A percentile compares a stretch with the other conserved stretches of the same genome.
Conservation (phyloP, 1,140 invertebrate species). For the Drosophila ercepeae region DNA sequence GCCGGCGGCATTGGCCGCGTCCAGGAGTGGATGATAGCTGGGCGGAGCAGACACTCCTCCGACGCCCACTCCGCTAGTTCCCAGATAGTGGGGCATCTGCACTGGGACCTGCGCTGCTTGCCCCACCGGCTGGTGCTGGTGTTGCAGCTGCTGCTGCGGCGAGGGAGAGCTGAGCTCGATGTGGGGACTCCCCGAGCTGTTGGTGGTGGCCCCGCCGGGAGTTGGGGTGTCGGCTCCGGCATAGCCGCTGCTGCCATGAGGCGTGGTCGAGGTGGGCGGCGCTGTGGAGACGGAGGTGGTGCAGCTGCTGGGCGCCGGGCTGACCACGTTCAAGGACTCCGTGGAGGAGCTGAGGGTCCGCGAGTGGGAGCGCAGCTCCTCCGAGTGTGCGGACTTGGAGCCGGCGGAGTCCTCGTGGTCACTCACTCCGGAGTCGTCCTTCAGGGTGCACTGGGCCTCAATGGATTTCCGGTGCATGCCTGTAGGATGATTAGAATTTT, state of each 20-base stretch:
- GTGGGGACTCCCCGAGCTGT: slow-evolving; percentile 73
- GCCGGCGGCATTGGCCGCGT: slow-evolving; percentile 76
- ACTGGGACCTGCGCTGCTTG: neutral
- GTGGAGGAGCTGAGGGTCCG: slow-evolving; percentile 69
- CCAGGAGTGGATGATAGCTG: slow-evolving; percentile 73
- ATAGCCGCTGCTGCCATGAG: slow-evolving; percentile 61
- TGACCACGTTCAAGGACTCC: slow-evolving; percentile 77
- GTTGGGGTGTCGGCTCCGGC: slow-evolving; percentile 47
- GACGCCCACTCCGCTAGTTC: neutral
- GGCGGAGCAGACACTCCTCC: slow-evolving; percentile 42
- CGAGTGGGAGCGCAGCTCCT: slow-evolving; percentile 53
- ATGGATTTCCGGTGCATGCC: slow-evolving; percentile 99
- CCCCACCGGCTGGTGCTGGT: slow-evolving; percentile 18
- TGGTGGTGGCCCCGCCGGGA: slow-evolving; percentile 56
- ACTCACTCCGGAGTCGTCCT: slow-evolving; percentile 87
- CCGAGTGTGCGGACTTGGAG: slow-evolving; percentile 72
- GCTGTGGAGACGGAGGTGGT: slow-evolving; percentile 49
- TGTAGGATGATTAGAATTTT: slow-evolving; percentile 84
- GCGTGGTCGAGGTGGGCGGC: slow-evolving; percentile 55
- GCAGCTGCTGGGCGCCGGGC: slow-evolving; percentile 72
- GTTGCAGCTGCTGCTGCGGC: slow-evolving; percentile 40
- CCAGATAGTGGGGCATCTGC: neutral
- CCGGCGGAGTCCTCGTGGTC: slow-evolving; percentile 76
- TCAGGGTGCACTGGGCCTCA: slow-evolving; percentile 97
- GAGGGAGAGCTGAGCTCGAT: slow-evolving; percentile 74